Evolutionary conservation across 2,888 invertebrate genomes (phyloP).

Genomic region (Megamerina dolium): DNA sequence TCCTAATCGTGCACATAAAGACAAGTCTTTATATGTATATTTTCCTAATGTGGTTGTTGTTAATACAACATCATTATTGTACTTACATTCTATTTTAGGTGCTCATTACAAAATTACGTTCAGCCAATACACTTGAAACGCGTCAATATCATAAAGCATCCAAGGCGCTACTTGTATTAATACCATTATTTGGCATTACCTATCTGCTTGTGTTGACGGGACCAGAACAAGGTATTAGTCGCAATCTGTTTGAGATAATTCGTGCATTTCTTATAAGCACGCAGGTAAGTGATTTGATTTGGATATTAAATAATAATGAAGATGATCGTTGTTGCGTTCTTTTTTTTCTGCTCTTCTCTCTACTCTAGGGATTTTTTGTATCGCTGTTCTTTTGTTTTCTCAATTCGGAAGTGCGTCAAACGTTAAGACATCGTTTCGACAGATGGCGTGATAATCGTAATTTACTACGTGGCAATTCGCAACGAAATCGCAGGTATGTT

Average conservation of each 20-base stretch:
- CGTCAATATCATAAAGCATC: slow-evolving; percentile 86
- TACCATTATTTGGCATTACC: slow-evolving; percentile 86
- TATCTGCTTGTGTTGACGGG: slow-evolving; percentile 79
- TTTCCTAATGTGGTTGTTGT: too few species aligned
- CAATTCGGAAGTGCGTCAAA: slow-evolving; percentile 85
- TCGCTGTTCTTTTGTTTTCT: slow-evolving; percentile 89
- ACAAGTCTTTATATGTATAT: too few species aligned
- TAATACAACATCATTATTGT: too few species aligned
- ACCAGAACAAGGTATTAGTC: slow-evolving; percentile 68
- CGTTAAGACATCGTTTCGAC: slow-evolving; percentile 73
- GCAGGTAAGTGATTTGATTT: slow-evolving; percentile 60
- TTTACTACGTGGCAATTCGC: slow-evolving; percentile 37
- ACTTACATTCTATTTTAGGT: slow-evolving; percentile 68
- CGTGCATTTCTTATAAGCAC: slow-evolving; percentile 81
- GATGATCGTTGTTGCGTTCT: not conserved
- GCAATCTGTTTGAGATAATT: slow-evolving; percentile 69
- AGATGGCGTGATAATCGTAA: slow-evolving; percentile 59
- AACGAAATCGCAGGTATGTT: slow-evolving; percentile 42
- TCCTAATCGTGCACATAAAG: not conserved
- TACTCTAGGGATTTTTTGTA: slow-evolving; percentile 76
- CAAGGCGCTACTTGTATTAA: slow-evolving; percentile 83
- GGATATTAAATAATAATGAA: not conserved
- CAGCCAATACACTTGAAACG: slow-evolving; percentile 83
- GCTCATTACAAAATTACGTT: slow-evolving; percentile 85
- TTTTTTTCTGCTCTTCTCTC: too few species aligned